phyloP scores from a whole-genome alignment of 2,888 invertebrate genomes.

The Nudaria mundana region DNA sequence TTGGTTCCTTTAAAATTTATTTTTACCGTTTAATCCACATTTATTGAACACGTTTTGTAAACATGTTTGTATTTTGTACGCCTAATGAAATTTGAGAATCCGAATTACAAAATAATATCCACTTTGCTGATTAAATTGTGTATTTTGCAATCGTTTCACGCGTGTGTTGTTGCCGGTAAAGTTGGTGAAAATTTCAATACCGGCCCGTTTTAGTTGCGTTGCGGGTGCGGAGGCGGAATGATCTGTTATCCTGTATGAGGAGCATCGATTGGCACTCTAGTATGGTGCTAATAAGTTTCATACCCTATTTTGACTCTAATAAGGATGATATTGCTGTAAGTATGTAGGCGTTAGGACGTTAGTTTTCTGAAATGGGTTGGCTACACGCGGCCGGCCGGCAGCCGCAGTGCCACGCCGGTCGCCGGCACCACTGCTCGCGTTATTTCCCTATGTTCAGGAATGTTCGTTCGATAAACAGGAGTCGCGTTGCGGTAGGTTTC shows the following conservation, averaged over 20 bases:
- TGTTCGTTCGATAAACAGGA: constrained; percentile 50
- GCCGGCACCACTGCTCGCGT: constrained; percentile 61
- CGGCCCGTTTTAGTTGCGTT: constrained; percentile 48
- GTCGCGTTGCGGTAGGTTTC: constrained; percentile 67
- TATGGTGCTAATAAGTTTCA: constrained; percentile 21
- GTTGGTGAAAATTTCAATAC: constrained; percentile 58
- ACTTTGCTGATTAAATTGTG: constrained; percentile 58
- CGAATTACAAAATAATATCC: constrained; percentile 34
- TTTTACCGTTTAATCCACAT: constrained; percentile 44
- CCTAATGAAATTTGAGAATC: constrained; percentile 55
- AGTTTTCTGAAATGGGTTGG: constrained; percentile 47
- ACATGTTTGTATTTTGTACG: constrained; percentile 42
- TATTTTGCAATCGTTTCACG: constrained; percentile 46
- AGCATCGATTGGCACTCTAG: constrained; percentile 72
- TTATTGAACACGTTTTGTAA: constrained; percentile 40
- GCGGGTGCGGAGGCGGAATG: constrained; percentile 72
- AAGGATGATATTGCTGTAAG: constrained; percentile 35
- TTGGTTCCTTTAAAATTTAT: no score
- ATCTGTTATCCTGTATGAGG: constrained; percentile 74
- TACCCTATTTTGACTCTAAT: constrained; percentile 26
- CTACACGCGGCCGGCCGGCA: constrained; percentile 67
- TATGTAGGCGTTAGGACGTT: constrained; percentile 52
- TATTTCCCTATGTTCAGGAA: constrained; percentile 33
- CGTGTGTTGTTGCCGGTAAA: constrained; percentile 32
- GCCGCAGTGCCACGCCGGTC: constrained; percentile 75